phyloP scores from a whole-genome alignment of 2,888 invertebrate species.

The Lapara coniferarum region DNA sequence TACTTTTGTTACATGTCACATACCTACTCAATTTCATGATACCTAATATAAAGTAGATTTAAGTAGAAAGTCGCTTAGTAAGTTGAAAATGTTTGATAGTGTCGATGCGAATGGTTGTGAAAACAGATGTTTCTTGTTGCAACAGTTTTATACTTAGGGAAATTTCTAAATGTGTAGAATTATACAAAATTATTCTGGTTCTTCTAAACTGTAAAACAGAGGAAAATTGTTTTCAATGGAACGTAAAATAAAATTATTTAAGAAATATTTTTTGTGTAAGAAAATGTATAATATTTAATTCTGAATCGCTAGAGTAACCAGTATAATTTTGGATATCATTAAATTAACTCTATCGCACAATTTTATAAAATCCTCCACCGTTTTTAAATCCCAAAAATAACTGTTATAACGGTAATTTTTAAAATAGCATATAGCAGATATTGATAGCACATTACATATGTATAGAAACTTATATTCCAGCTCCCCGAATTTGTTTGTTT shows the following conservation, averaged over 20 bases:
- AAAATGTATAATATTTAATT: not conserved
- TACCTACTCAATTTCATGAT: not conserved
- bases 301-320: not conserved
- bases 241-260: not conserved
- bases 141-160: conserved; percentile 47
- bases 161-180: conserved; percentile 22
- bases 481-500: conserved; percentile 3
- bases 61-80: conserved; percentile 35
- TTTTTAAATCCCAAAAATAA: conserved; percentile 6
- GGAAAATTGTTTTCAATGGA: not conserved
- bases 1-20: not conserved
- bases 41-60: not conserved
- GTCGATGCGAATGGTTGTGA: conserved; percentile 71
- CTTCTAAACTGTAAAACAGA: not conserved
- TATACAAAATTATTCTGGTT: conserved; percentile 24
- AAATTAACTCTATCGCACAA: not conserved
- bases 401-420: not conserved
- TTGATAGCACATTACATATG: conserved; percentile 16
- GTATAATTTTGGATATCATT: conserved; percentile 13
- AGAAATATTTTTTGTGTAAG: not conserved
- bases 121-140: conserved; percentile 66
- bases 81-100: conserved; percentile 46
- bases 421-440: conserved; percentile 21
- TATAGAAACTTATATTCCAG: not conserved
- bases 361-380: conserved; percentile 10